These are phyloP conservation scores for Agrochola lota DNA, from an alignment of 2,888 invertebrate genomes.

Conservation along the genomic window DNA sequence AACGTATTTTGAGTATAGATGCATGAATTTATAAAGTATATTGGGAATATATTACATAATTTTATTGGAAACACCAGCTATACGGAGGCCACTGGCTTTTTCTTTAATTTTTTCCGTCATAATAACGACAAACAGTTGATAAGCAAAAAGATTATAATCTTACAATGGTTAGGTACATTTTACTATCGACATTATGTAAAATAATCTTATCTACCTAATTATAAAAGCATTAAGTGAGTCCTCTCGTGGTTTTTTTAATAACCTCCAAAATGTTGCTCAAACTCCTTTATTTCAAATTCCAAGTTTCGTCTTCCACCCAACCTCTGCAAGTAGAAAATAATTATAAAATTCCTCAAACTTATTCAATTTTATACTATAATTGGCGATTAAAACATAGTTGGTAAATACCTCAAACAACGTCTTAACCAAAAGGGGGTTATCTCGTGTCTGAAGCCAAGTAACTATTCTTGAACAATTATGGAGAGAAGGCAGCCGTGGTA, in stretches of 20 bases:
- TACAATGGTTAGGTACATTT: constrained; percentile 8
- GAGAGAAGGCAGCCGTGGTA: constrained; percentile 56
- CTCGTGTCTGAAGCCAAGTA: constrained; percentile 41
- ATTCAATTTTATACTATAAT: constrained; percentile 19
- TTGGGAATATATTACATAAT: constrained; percentile 18
- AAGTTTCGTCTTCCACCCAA: not conserved
- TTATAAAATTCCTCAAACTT: constrained; percentile 35
- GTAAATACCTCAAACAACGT: constrained; percentile 40
- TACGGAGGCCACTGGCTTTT: not conserved
- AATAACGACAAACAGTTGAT: not conserved
- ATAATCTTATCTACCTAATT: constrained; percentile 19
- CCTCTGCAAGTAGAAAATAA: not conserved
- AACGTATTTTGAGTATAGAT: constrained; percentile 54
- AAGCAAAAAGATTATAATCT: constrained; percentile 15
- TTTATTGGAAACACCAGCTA: constrained; percentile 9
- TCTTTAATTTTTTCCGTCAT: not conserved
- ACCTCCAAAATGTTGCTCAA: not conserved
- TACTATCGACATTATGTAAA: not conserved
- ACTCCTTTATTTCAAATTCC: not conserved
- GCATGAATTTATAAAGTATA: constrained; percentile 41
- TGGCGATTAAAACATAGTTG: constrained; percentile 46
- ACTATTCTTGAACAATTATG: constrained; percentile 69
- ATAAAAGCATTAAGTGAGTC: not conserved
- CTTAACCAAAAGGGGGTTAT: constrained; percentile 38
- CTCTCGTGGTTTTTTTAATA: not conserved